phyloP scores from a whole-genome alignment of 1,140 invertebrate genomes.

The Dysdera silvatica region DNA sequence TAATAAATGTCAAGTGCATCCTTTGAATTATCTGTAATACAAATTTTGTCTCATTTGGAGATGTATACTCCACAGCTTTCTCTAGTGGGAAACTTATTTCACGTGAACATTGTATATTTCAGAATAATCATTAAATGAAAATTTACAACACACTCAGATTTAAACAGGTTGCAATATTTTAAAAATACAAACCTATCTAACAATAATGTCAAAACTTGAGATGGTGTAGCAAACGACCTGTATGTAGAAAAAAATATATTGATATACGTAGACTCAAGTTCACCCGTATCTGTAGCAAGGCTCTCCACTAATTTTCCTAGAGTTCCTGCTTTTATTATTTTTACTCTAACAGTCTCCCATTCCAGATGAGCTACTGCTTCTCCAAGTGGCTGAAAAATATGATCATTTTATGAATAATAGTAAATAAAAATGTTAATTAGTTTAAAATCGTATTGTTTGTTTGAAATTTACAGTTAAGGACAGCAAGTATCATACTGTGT shows the following conservation, averaged over 20 bases:
- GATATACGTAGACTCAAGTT: slow-evolving; percentile 93
- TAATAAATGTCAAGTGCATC: too few species aligned
- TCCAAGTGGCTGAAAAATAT: slow-evolving; percentile 35
- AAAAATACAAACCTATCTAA: slow-evolving; percentile 59
- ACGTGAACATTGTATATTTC: too few species aligned
- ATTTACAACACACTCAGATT: too few species aligned
- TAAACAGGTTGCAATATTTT: neutral
- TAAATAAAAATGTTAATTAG: slow-evolving; percentile 10
- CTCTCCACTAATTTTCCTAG: slow-evolving; percentile 85
- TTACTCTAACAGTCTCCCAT: slow-evolving; percentile 97
- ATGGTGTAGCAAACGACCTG: slow-evolving; percentile 71
- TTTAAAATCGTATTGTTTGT: neutral
- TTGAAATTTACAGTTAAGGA: neutral
- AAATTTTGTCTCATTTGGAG: too few species aligned
- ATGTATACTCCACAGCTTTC: too few species aligned
- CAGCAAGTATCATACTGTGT: too few species aligned
- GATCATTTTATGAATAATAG: slow-evolving; percentile 1
- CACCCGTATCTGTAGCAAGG: slow-evolving; percentile 82
- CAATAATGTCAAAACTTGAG: slow-evolving; percentile 71
- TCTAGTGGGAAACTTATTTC: too few species aligned
- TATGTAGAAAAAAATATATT: slow-evolving; percentile 96
- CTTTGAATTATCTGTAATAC: too few species aligned
- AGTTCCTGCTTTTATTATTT: slow-evolving; percentile 93
- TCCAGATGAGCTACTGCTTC: slow-evolving; percentile 85
- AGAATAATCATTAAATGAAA: too few species aligned